Conservation (phyloP, 1,140 invertebrate genomes). For the Drosophila parabipectinata region DNA sequence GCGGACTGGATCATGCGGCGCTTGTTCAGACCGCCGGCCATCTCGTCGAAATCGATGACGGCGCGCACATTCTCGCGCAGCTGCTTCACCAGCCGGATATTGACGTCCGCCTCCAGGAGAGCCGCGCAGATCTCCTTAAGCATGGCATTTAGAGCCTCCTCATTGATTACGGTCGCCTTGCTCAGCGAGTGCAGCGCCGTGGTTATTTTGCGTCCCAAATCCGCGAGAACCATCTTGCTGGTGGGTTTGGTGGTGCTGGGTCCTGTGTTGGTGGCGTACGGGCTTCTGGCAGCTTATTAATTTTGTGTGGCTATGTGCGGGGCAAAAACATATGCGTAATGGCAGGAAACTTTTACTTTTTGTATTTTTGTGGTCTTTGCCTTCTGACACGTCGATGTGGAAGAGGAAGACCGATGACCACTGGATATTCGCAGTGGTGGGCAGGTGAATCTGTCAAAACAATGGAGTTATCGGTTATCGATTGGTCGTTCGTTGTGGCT, state of each 20-base stretch:
- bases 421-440: slow-evolving; percentile 31
- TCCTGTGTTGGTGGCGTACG: slow-evolving; percentile 33
- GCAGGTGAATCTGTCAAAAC: slow-evolving; percentile 45
- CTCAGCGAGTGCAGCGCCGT: slow-evolving; percentile 98
- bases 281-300: slow-evolving; percentile 45
- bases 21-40: slow-evolving; percentile 99
- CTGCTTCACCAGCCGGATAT: slow-evolving; percentile 98
- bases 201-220: slow-evolving; percentile 99
- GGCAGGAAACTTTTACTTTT: slow-evolving; percentile 54
- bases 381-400: slow-evolving; percentile 66
- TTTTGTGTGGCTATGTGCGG: slow-evolving; percentile 42
- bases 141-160: slow-evolving; percentile 99
- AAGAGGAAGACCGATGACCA: slow-evolving; percentile 54
- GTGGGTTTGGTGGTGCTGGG: slow-evolving; percentile 17
- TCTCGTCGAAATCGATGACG: slow-evolving; percentile 99
- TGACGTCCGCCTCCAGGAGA: slow-evolving; percentile 99
- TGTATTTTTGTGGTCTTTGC: slow-evolving; percentile 33
- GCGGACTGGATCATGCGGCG: slow-evolving; percentile 99
- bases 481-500: slow-evolving; percentile 20
- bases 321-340: slow-evolving; percentile 45
- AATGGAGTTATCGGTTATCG: slow-evolving; percentile 28
- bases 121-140: slow-evolving; percentile 99
- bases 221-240: slow-evolving; percentile 98
- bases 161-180: slow-evolving; percentile 99
- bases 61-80: slow-evolving; percentile 98